A percentile compares a stretch with the other conserved stretches of the same genome.
Conservation (phyloP, 1,140 invertebrate genomes). For the Choristoneura fumiferana region DNA sequence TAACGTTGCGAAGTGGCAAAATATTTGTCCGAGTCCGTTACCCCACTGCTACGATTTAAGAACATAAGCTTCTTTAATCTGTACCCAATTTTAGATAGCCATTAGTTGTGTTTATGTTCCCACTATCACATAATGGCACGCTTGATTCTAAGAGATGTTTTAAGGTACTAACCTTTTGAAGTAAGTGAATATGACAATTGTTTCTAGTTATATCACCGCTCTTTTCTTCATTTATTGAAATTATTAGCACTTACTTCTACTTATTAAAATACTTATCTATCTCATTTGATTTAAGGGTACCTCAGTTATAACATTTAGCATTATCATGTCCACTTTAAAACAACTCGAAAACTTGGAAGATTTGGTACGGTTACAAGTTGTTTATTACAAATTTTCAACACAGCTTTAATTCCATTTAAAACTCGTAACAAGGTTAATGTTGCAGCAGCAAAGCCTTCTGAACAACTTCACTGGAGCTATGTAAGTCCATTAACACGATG, state of each 20-base stretch:
- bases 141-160: too few relatives aligned
- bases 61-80: conserved; percentile 58
- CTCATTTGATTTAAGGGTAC: too few relatives aligned
- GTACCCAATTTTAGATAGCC: conserved; percentile 33
- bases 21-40: conserved; percentile 70
- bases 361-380: background rate
- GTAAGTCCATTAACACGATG: conserved; percentile 56
- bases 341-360: background rate
- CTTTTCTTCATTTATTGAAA: too few relatives aligned
- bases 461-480: conserved; percentile 49
- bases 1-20: conserved; percentile 72
- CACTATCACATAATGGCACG: background rate
- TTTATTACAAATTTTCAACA: conserved; percentile 10
- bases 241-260: too few relatives aligned
- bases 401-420: conserved; percentile 24
- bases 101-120: conserved; percentile 15
- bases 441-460: conserved; percentile 40
- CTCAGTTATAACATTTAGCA: too few relatives aligned
- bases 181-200: too few relatives aligned
- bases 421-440: conserved; percentile 46
- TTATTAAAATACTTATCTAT: too few relatives aligned
- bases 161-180: too few relatives aligned
- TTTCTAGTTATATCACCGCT: too few relatives aligned
- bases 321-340: too few relatives aligned
- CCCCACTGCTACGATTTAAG: conserved; percentile 61